Percentiles rank a stretch among this genome's conserved stretches.
Conservation (phyloP, 1,140 invertebrate species). For the Oryctes rhinoceros region DNA sequence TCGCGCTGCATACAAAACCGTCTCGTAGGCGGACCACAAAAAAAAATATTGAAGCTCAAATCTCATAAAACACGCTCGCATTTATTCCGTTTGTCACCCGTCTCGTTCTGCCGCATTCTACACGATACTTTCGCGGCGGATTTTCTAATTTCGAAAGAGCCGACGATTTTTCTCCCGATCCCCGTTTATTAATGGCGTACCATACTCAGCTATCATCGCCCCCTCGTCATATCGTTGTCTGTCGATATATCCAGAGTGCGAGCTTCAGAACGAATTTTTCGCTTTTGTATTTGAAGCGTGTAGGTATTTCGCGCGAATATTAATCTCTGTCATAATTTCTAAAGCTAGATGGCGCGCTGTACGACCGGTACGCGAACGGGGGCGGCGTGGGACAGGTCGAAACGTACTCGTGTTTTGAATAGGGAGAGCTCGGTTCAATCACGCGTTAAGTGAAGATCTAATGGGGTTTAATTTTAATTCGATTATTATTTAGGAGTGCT, state of each 20-base stretch:
- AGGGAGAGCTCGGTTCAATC: neutral
- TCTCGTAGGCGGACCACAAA: neutral
- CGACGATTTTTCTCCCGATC: neutral
- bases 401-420: conserved; percentile 1
- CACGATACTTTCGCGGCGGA: neutral
- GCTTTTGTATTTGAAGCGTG: conserved; percentile 4
- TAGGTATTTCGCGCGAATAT: conserved; percentile 17
- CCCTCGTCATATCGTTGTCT: neutral
- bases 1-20: neutral
- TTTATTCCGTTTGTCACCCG: neutral
- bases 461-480: conserved; percentile 31
- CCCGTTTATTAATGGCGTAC: neutral
- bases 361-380: neutral
- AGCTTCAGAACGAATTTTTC: neutral
- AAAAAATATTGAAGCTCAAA: neutral
- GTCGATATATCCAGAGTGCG: neutral
- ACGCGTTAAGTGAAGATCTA: conserved; percentile 22
- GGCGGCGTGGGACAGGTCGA: neutral
- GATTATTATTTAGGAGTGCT: conserved; percentile 1
- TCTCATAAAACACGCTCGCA: neutral
- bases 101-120: neutral
- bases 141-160: neutral
- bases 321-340: conserved; percentile 19
- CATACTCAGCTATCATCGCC: neutral
- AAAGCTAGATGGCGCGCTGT: conserved; percentile 7